Evolutionary conservation across 2,113 vertebrate genomes (phyloP).

Genomic region (Alces alces): DNA sequence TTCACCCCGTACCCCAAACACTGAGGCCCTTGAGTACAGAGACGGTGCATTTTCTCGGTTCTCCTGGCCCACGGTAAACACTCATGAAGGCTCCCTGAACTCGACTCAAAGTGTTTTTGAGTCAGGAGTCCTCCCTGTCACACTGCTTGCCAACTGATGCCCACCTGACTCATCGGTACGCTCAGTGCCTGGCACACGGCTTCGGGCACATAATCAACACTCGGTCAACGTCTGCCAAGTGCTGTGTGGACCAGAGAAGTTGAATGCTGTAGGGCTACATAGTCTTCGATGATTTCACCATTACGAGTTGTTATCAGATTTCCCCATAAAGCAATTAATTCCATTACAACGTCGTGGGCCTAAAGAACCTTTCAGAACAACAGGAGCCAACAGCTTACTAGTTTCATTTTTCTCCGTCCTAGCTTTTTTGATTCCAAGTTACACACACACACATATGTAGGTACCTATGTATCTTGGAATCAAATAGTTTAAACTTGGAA

Average conservation of each 20-base stretch:
- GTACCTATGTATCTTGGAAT: neutral
- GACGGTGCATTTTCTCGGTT: accelerated
- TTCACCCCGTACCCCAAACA: neutral
- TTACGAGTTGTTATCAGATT: neutral
- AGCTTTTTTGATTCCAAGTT: neutral
- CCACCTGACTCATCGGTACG: accelerated
- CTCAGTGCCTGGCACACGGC: accelerated
- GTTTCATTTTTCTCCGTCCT: neutral
- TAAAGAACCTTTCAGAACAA: neutral
- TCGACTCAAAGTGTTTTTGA: accelerated
- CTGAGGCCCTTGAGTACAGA: neutral
- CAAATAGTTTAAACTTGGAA: neutral
- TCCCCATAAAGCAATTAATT: neutral
- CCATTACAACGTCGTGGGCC: neutral
- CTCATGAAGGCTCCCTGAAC: accelerated
- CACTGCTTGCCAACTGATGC: accelerated
- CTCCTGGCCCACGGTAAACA: neutral
- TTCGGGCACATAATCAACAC: accelerated
- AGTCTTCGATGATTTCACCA: neutral
- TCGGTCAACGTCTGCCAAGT: accelerated
- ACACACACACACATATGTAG: neutral
- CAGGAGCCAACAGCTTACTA: accelerated
- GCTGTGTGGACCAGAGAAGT: neutral
- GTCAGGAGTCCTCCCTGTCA: accelerated
- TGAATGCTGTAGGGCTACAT: neutral